Evolutionary conservation across 1,140 invertebrate species (phyloP), one percentile per base, ranked within the genome.

Genomic region (Philopotamus ludificatus): DNA sequence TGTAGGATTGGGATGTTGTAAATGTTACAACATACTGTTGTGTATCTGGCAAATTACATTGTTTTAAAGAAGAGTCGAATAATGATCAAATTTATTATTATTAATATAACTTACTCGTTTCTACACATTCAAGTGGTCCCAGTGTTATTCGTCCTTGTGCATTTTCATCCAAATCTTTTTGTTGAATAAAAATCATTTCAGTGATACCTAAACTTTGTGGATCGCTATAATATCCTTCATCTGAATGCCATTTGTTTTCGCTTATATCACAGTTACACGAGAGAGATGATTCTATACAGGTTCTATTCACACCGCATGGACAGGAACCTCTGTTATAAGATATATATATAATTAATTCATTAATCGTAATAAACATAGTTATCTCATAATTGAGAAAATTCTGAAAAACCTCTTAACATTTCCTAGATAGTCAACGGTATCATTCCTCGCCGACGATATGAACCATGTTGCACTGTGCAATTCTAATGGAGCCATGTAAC

Each of bases 21-120:
- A 97, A 95, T 2, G 94, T 97, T 1, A 97, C 92, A 0, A 94
- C 92, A 76, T 94, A 94, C 70, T 91, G 86, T 76, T 95, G 92
- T 1, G 92, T 95, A 76, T 94, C 92, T 94, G 72, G 45, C 45
- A 15, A 20, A 8, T 49, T 49, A 49, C 18, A 39, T 39, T 39
- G 7, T 39, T 47, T 47, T 47, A 47, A n/a, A 47, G n/a, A n/a
- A n/a, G n/a, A n/a, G n/a, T n/a, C n/a, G n/a, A 21, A 8, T 49
- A 7, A 8, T 9, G n/a, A 49, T 9, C 20, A 8, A 16, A 7
- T 9, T 7, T 22, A 25, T 25, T 4, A 12, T 20, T 28, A 7
- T 25, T n/a, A 21, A 25, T n/a, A 53, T 25, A 26, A 39, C 86
- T 85, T 80, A 95, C 94, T 94, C 62, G 92, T 94, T 84, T 96